phyloP scores from a whole-genome alignment of 2,888 invertebrate genomes.

The Meiosimyza platycephala region DNA sequence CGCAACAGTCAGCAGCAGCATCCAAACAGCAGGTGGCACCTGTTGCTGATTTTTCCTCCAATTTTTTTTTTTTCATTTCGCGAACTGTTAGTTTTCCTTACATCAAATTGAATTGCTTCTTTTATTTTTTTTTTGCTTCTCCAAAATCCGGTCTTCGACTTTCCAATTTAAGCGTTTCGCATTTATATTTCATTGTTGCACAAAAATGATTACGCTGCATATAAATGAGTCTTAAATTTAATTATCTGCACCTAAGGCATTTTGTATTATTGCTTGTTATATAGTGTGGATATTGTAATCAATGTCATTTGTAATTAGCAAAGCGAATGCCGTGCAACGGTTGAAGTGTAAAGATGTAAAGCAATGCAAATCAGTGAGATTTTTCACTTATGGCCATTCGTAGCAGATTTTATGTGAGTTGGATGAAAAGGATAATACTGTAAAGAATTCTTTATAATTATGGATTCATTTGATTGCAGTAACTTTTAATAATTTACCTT shows the following conservation, averaged over 20 bases:
- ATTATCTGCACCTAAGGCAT: conserved; percentile 54
- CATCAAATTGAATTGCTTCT: conserved; percentile 30
- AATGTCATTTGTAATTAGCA: conserved; percentile 54
- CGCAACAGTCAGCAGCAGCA: conserved; percentile 48
- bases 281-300: conserved; percentile 54
- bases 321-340: conserved; percentile 4
- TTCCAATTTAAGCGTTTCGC: conserved; percentile 5
- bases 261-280: conserved; percentile 44
- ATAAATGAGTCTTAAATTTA: conserved; percentile 47
- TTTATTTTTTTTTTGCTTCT: no score
- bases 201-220: conserved; percentile 51
- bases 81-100: not conserved
- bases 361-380: no score
- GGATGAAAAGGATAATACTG: no score
- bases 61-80: not conserved
- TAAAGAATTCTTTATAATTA: no score
- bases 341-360: not conserved
- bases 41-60: not conserved
- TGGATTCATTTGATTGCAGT: no score
- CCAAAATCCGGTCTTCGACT: conserved; percentile 35
- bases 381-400: no score
- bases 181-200: conserved; percentile 26
- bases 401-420: no score
- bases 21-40: conserved; percentile 58
- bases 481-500: no score